Base-by-base conservation (phyloP, 2,113 vertebrate genomes). In the Caloenas nicobarica region DNA sequence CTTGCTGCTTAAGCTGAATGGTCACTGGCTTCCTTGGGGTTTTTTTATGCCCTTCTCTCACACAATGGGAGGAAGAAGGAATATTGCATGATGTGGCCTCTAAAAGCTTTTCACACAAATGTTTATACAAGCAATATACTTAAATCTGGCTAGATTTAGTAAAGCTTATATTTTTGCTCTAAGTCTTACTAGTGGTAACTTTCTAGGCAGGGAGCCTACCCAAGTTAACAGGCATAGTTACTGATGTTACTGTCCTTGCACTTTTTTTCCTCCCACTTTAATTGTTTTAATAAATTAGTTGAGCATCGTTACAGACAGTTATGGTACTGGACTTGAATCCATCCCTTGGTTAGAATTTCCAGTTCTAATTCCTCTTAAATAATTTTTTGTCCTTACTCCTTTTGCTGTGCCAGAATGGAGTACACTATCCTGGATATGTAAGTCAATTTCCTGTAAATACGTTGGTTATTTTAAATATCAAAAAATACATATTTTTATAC, bases 401-500 rank as follows among this genome's bases (percentile, higher is more conserved):
- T 97, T 98, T 97, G 96, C 95, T 89, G 50, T 97, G 93, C 94
- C 98, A 99, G 98, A 99, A 98, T 97, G 98, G 98, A 98, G 98
- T 98, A 97, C 98, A 98, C 97, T 99, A 98, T 98, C 98, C 98
- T 98, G 98, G 98, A 98, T 99, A 98, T 97, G 98, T 98, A 98
- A 99, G 98, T 98, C 96, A 87, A 95, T 91, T 94, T 96, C 89
- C 92, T 90, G 54, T 88, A 62, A 93, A 94, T 86, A 89, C 1
- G 2, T 87, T 82, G 72, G 66, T 73, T 96, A 48, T 66, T 80
- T 83, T 62, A 76, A 91, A 36, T 83, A 50, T 21, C 73, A 64
- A 69, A 81, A 86, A 81, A 36, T 6, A 16, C 0, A 0, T 58
- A 3, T 29, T 81, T 90, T 83, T 72, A 29, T 42, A 46, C 44